Evolutionary conservation across 2,888 invertebrate species (phyloP).

Genomic region (Eudasyphora cyanicolor): DNA sequence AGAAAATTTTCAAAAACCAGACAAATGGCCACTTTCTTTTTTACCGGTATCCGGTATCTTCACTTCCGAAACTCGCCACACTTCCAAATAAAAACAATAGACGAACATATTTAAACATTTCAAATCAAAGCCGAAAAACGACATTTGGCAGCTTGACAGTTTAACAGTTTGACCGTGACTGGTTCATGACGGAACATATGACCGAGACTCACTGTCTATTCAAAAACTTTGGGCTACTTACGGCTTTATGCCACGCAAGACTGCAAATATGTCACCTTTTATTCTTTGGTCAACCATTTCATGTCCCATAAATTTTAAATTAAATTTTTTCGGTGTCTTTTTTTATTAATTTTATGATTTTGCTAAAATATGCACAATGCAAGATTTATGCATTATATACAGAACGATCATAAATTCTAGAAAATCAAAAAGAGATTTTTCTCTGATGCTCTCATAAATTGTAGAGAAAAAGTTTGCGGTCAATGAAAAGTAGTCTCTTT

Average conservation of each 20-base stretch:
- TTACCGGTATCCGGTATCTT: conserved; percentile 5
- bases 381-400: neutral
- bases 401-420: neutral
- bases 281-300: neutral
- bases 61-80: neutral
- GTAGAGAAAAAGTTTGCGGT: neutral
- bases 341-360: no score
- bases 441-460: conserved; percentile 4
- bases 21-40: conserved; percentile 13
- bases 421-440: no score
- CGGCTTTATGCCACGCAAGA: neutral
- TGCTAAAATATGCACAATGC: neutral
- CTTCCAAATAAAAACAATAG: neutral
- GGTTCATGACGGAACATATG: neutral
- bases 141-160: no score
- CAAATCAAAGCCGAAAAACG: neutral
- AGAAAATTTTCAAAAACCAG: neutral
- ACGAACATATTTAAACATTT: neutral
- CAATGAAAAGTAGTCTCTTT: neutral
- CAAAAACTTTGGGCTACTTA: neutral
- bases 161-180: neutral
- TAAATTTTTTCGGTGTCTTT: neutral
- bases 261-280: neutral
- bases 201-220: neutral
- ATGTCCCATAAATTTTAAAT: conserved; percentile 6